Conservation (phyloP, 2,888 invertebrate species). For the Callyntrura guangdongensis region DNA sequence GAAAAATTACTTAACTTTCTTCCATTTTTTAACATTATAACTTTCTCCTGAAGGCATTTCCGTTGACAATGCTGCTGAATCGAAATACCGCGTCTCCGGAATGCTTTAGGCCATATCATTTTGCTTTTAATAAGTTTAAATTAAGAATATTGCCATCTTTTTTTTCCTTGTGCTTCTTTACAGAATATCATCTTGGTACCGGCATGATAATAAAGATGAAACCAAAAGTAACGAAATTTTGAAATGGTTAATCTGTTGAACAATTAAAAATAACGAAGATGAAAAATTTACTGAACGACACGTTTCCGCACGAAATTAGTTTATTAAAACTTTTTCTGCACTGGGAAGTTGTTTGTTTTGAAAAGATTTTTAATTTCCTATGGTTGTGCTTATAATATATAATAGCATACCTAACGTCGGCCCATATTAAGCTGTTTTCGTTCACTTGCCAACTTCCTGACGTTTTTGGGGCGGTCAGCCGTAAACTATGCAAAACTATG, state of each 20-base stretch:
- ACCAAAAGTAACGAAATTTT: background rate
- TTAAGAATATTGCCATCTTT: no score
- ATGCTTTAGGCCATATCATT: background rate
- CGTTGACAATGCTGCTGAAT: constrained; percentile 29
- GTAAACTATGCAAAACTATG: no score
- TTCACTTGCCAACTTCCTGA: no score
- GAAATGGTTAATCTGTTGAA: background rate
- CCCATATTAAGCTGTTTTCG: no score
- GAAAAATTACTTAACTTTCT: constrained; percentile 17
- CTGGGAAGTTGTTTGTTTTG: background rate
- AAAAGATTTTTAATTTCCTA: constrained; percentile 41
- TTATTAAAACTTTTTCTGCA: background rate
- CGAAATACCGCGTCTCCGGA: background rate
- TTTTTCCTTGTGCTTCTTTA: no score
- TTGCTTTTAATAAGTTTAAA: background rate
- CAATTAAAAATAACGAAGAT: background rate
- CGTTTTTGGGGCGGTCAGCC: no score
- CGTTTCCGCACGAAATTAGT: background rate
- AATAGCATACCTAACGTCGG: background rate
- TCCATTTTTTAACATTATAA: constrained; percentile 50
- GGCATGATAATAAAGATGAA: no score
- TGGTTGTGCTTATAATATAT: background rate
- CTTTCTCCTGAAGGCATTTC: constrained; percentile 49
- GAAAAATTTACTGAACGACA: background rate
- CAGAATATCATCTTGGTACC: no score